These are phyloP conservation scores for Octopus bimaculoides DNA, from an alignment of 1,140 invertebrate species.

Conservation along the genomic window DNA sequence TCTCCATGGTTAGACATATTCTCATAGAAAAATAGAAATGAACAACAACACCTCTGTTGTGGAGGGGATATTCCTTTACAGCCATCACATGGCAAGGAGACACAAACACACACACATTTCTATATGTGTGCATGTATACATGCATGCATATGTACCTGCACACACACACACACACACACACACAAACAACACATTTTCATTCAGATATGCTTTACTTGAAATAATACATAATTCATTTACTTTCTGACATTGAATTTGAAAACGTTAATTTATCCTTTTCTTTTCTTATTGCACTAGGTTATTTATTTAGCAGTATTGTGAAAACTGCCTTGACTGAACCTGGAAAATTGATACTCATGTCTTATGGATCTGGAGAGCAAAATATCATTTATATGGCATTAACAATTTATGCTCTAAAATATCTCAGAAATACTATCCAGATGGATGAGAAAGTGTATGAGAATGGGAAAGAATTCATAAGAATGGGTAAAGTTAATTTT, in stretches of 20 bases:
- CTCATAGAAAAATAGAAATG: too few species aligned
- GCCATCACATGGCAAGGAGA: background rate
- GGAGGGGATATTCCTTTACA: too few species aligned
- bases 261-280: too few species aligned
- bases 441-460: slow-evolving; percentile 39
- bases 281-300: background rate
- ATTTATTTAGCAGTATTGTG: background rate
- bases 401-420: slow-evolving; percentile 50
- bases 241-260: too few species aligned
- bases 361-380: slow-evolving; percentile 56
- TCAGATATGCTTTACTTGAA: too few species aligned
- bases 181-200: background rate
- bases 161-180: background rate
- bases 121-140: background rate
- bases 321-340: background rate
- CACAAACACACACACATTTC: background rate
- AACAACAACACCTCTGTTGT: too few species aligned
- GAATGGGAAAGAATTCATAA: slow-evolving; percentile 32
- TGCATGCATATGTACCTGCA: background rate
- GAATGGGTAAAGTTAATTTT: slow-evolving; percentile 22
- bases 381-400: slow-evolving; percentile 55
- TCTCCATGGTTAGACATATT: too few species aligned
- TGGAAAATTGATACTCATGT: slow-evolving; percentile 38
- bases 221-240: too few species aligned
- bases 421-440: slow-evolving; percentile 43